These are phyloP conservation scores for Ascidia mentula DNA, from an alignment of 23 tunicate species.

Conservation along the genomic window DNA sequence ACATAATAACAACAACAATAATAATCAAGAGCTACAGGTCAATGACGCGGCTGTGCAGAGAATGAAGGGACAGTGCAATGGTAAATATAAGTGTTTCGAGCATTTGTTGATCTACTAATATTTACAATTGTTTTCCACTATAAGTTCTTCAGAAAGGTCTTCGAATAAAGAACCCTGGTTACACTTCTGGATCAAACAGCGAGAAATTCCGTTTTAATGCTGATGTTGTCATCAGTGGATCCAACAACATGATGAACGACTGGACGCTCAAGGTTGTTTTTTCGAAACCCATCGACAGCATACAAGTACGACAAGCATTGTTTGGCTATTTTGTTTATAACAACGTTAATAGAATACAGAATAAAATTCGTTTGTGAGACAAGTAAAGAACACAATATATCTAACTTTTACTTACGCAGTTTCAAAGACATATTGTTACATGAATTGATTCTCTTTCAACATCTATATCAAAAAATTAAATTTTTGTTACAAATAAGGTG, in stretches of 20 bases:
- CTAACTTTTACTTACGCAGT: no score
- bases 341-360: no score
- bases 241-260: slow-evolving; percentile 44
- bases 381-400: no score
- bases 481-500: slow-evolving; percentile 11
- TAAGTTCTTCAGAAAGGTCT: slow-evolving; percentile 61
- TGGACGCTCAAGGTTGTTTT: slow-evolving; percentile 83
- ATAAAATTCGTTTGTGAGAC: no score
- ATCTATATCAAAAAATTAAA: no score
- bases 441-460: no score
- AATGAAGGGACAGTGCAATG: slow-evolving; percentile 58
- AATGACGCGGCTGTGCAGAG: slow-evolving; percentile 35
- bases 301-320: no score
- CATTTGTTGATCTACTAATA: not conserved
- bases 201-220: slow-evolving; percentile 66
- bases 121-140: not conserved
- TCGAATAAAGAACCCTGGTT: slow-evolving; percentile 53
- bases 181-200: slow-evolving; percentile 19
- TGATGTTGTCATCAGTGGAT: slow-evolving; percentile 54
- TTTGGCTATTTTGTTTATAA: no score
- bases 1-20: slow-evolving; percentile 20
- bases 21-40: slow-evolving; percentile 26
- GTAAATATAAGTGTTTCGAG: slow-evolving; percentile 27
- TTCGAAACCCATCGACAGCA: slow-evolving; percentile 47
- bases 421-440: no score